Evolutionary conservation across 1,140 invertebrate species (phyloP), one percentile per base, ranked within the genome.

Genomic region (Anastrepha obliqua): DNA sequence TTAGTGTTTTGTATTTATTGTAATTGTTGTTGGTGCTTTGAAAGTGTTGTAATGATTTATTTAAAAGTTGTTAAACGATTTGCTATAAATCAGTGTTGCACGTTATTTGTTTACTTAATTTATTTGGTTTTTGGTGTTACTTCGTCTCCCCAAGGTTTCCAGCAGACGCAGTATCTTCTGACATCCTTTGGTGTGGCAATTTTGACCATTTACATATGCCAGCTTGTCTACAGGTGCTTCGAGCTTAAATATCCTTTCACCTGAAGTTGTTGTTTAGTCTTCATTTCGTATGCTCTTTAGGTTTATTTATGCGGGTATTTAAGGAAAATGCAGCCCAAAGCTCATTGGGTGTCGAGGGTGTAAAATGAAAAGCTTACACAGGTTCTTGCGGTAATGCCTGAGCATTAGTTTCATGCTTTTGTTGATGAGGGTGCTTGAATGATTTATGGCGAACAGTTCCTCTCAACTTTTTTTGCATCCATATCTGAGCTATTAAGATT

Each of bases 1-100:
- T 44, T 8, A 7, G 39, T 2, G 42, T 11, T 15, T 15, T 74
- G 67, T 47, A 11, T 11, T 55, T 11, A 55, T 11, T 55, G 51
- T 74, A 17, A 39, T 65, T 1, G 5, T 74, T 47, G 39, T 47
- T 17, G 11, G 13, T 86, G 60, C 64, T 62, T 44, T 51, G n/a
- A 17, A 62, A 86, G 86, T 86, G 60, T 86, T 86, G 39, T 86
- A 86, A 86, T 86, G 86, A 86, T 86, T 86, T 86, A 86, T 86
- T 86, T 64, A 86, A 86, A 65, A 86, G 20, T 64, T 62, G 58
- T 86, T 86, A 86, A 86, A 86, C 60, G 86, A 86, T 86, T 86
- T 86, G 86, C 86, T 39, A 86, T 86, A 86, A 86, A 86, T 86
- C 86, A 86, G 42, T 86, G 29, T 86, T 17, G 60, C 15, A 58